Percentiles rank a stretch among this genome's conserved stretches.
Evolutionary conservation across 2,113 vertebrate genomes (phyloP).

Genomic region (Maccullochella peelii): DNA sequence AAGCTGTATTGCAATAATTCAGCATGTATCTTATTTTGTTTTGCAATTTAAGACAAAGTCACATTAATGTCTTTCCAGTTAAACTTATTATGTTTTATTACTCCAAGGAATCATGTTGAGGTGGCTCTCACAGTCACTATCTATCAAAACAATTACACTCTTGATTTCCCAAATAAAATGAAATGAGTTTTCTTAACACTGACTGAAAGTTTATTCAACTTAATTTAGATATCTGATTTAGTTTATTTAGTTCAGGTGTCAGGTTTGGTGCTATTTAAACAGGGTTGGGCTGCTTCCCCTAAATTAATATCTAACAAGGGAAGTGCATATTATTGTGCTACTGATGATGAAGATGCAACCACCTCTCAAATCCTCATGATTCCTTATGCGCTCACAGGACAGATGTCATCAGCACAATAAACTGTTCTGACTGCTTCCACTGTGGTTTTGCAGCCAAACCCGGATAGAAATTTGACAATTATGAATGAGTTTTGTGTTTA

Average conservation of each 20-base stretch:
- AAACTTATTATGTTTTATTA: neutral
- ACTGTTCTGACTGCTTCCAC: neutral
- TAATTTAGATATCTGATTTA: neutral
- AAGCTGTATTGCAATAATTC: neutral
- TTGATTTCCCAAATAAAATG: neutral
- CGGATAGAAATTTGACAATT: slow-evolving; percentile 33
- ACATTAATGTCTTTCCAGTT: neutral
- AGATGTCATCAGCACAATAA: slow-evolving; percentile 29
- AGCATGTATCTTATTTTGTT: neutral
- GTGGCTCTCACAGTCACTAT: neutral
- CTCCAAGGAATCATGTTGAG: neutral
- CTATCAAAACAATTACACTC: slow-evolving; percentile 1
- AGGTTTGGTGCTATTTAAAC: neutral
- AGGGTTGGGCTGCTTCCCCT: neutral
- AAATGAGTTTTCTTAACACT: neutral
- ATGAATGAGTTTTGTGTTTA: slow-evolving; percentile 40
- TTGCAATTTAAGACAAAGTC: neutral
- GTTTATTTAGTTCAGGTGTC: neutral
- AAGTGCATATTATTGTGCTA: neutral
- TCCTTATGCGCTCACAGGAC: slow-evolving; percentile 11
- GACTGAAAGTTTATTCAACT: neutral
- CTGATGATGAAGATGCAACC: slow-evolving; percentile 9
- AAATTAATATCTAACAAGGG: neutral
- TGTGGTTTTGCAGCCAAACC: slow-evolving; percentile 15
- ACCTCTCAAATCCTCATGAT: slow-evolving; percentile 22